Evolutionary conservation across 1,140 invertebrate genomes (phyloP), one percentile per base, ranked within the genome.

Genomic region (Temnothorax longispinosus): DNA sequence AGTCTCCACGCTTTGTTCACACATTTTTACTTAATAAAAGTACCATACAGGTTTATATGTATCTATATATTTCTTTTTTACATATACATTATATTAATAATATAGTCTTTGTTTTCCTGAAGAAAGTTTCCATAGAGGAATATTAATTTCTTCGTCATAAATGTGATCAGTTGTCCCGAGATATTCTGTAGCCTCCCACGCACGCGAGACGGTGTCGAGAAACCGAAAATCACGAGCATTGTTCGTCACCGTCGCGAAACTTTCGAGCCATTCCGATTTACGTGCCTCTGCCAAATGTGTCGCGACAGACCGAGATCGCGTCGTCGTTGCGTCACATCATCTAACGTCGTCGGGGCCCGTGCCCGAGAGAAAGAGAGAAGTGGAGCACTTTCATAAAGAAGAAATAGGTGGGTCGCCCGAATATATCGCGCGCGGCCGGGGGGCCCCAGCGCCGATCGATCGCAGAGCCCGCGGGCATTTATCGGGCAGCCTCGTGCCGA

Each of bases 351-450:
- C 52, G 64, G 69, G 44, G 44, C 38, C 21, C 65, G 65, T 58
- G 65, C 62, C 56, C 18, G 38, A 32, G 69, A 64, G 62, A 78
- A n/a, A 67, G 52, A 58, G 52, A 64, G 82, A 91, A 91, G 88
- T 91, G 81, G 89, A 91, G 87, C 89, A 89, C 90, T 91, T 91
- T 91, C 90, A 89, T 91, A 91, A 89, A 89, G 90, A 81, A 90
- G 62, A 88, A 69, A 91, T 91, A 89, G 85, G 85, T 56, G 72
- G 89, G 75, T 81, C 85, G 52, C 3, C 27, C 67, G 71, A 90
- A 85, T 78, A 85, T 78, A 41, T 67, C 69, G 41, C 64, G 41
- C 64, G 47, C 21, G 65, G 10, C 5, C 50, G 3, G 38, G 32
- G 3, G 77, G 88, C 44, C 35, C 35, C 78, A 27, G 76, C 47